These are phyloP conservation scores for Bruchidius siliquastri DNA, from an alignment of 2,888 invertebrate genomes.

Conservation along the genomic window DNA sequence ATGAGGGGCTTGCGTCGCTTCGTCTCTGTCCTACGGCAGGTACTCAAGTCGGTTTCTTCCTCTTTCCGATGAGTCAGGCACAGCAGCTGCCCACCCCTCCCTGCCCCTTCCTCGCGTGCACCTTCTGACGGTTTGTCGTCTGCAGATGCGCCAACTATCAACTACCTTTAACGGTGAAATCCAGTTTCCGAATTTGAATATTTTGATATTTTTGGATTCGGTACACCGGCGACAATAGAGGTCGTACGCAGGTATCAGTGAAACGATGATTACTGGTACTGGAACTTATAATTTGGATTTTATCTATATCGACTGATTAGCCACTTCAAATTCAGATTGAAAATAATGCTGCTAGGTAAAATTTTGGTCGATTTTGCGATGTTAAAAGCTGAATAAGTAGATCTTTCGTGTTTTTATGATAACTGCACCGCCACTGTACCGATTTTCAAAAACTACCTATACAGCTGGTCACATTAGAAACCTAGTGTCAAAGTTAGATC, in stretches of 20 bases:
- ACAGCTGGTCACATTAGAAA: too few species aligned
- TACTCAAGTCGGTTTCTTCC: not conserved
- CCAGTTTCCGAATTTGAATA: not conserved
- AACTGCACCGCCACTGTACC: too few species aligned
- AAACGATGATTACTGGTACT: too few species aligned
- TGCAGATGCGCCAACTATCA: not conserved
- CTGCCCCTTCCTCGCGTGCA: not conserved
- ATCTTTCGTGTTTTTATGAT: too few species aligned
- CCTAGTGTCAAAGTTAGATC: too few species aligned
- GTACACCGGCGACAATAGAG: not conserved
- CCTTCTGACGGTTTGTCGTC: not conserved
- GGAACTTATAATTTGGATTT: too few species aligned
- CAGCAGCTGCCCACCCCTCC: not conserved
- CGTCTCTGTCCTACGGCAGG: not conserved
- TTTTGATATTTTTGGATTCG: not conserved
- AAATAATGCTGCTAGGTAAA: too few species aligned
- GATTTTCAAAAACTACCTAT: too few species aligned
- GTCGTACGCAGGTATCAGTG: not conserved
- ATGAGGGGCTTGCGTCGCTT: not conserved
- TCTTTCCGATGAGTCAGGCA: not conserved
- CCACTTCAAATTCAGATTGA: too few species aligned
- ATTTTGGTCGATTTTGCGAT: too few species aligned
- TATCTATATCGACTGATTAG: too few species aligned
- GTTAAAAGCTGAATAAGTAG: too few species aligned
- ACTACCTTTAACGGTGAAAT: not conserved